phyloP scores from a whole-genome alignment of 2,888 invertebrate genomes.

The Lepetodrilus schrolli region DNA sequence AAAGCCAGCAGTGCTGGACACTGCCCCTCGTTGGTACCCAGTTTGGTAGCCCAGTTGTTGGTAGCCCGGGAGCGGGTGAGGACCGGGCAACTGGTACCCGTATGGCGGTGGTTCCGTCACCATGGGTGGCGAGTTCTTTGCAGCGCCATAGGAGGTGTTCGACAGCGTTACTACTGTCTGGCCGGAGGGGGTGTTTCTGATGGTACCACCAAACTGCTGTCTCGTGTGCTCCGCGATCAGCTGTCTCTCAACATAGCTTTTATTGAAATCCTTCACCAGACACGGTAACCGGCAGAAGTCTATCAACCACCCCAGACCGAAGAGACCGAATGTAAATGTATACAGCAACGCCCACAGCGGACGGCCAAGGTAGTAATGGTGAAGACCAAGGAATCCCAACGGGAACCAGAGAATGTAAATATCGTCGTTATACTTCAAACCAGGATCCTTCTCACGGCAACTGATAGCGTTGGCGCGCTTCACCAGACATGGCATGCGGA shows the following conservation, averaged over 20 bases:
- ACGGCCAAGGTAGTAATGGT: slow-evolving; percentile 53
- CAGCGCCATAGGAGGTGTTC: too few species aligned
- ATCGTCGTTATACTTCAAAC: slow-evolving; percentile 49
- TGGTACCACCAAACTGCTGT: neutral
- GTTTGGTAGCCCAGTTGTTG: too few species aligned
- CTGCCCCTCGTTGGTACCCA: too few species aligned
- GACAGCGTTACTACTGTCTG: neutral
- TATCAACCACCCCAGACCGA: slow-evolving; percentile 59
- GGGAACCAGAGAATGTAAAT: slow-evolving; percentile 58
- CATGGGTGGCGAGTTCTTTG: too few species aligned
- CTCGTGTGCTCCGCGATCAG: neutral
- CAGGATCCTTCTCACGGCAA: slow-evolving; percentile 1
- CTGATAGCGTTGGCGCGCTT: slow-evolving; percentile 46
- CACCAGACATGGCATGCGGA: slow-evolving; percentile 54
- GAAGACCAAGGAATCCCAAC: slow-evolving; percentile 46
- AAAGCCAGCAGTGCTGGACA: too few species aligned
- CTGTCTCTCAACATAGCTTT: neutral
- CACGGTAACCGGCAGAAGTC: slow-evolving; percentile 55
- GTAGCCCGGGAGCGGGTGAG: too few species aligned
- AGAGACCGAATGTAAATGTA: slow-evolving; percentile 54
- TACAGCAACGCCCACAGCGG: slow-evolving; percentile 56
- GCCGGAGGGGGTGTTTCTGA: neutral
- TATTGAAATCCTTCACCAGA: slow-evolving; percentile 52
- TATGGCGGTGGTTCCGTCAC: too few species aligned
- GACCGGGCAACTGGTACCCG: too few species aligned